These are phyloP conservation scores for Notamacropus eugenii DNA, from an alignment of 2,797 vertebrate genomes.

Conservation along the genomic window DNA sequence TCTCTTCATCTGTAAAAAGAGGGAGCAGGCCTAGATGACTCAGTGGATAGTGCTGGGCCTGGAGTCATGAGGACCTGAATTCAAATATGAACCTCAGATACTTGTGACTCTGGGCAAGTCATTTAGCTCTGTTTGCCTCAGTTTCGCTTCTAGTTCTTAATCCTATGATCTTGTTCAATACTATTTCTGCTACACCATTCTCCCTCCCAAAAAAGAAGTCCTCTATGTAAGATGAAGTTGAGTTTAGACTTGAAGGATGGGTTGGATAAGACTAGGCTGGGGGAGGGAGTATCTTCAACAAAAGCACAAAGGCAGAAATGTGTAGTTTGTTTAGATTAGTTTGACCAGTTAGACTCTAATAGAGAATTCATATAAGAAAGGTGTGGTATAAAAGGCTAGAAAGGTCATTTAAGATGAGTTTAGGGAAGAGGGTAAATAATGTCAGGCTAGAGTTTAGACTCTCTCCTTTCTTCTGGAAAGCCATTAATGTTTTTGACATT, in stretches of 20 bases:
- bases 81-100: neutral
- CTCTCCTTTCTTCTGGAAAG: neutral
- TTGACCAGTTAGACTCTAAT: neutral
- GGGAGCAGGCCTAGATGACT: neutral
- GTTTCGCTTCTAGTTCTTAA: neutral
- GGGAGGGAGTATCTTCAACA: neutral
- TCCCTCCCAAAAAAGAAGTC: neutral
- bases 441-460: neutral
- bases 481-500: neutral
- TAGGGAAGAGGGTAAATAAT: neutral
- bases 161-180: neutral
- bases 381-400: neutral
- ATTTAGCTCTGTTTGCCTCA: neutral
- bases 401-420: neutral
- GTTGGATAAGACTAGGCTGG: neutral
- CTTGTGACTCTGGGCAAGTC: neutral
- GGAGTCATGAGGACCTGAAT: neutral
- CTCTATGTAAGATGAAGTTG: neutral
- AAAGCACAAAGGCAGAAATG: neutral
- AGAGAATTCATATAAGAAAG: neutral
- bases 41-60: neutral
- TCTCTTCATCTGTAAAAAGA: neutral
- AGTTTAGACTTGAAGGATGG: neutral
- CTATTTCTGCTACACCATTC: neutral
- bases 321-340: neutral